Percentiles rank a stretch among this genome's conserved stretches.
phyloP scores from a whole-genome alignment of 2,888 invertebrate species.

The Caenorhabditis angaria region DNA sequence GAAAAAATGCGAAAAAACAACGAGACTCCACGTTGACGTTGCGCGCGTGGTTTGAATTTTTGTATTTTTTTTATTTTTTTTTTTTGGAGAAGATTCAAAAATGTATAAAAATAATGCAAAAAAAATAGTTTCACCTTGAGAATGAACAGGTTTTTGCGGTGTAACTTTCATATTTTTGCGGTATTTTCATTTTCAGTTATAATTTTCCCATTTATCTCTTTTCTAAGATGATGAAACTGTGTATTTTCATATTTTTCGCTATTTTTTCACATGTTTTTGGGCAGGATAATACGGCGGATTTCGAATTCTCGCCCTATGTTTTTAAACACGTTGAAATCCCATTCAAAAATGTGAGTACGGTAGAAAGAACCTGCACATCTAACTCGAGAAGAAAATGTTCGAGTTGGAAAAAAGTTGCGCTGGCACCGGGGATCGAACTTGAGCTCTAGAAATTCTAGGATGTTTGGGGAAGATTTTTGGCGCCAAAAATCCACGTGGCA shows the following conservation, averaged over 20 bases:
- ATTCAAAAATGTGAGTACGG: constrained; percentile 60
- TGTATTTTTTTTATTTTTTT: no score
- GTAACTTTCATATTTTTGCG: not conserved
- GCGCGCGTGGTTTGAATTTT: no score
- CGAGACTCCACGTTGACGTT: no score
- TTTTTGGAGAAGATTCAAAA: no score
- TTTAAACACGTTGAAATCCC: constrained; percentile 60
- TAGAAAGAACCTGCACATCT: no score
- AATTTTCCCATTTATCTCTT: not conserved
- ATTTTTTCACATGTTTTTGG: not conserved
- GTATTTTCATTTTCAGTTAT: not conserved
- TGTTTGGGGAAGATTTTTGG: no score
- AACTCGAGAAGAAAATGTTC: constrained; percentile 1
- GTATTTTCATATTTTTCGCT: not conserved
- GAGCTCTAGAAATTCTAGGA: no score
- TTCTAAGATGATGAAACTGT: not conserved
- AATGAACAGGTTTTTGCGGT: not conserved
- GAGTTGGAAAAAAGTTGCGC: constrained; percentile 19
- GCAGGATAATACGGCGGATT: constrained; percentile 55
- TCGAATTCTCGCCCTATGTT: constrained; percentile 62
- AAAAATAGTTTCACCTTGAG: not conserved
- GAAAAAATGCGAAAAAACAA: no score
- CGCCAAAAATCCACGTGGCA: no score
- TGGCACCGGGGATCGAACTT: no score
- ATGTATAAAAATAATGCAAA: no score